phyloP scores from a whole-genome alignment of 1,140 invertebrate genomes.

The Cotesia glomerata region DNA sequence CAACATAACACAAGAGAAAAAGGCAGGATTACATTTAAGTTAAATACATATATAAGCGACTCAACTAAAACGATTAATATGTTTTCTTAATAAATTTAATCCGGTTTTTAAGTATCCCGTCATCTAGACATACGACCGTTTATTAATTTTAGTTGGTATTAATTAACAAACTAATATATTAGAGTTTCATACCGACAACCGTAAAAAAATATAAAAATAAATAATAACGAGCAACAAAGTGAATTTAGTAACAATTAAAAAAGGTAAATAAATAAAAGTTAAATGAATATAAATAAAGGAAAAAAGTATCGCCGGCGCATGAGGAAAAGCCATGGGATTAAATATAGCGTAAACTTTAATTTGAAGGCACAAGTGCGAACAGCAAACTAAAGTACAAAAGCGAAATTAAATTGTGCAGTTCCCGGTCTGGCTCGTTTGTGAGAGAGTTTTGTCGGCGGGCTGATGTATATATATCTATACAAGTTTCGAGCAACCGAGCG shows the following conservation, averaged over 20 bases:
- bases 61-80: conserved; percentile 17
- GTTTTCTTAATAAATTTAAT: conserved; percentile 18
- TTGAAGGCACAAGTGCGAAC: conserved; percentile 3
- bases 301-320: not conserved
- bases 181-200: no score
- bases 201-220: no score
- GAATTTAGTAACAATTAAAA: no score
- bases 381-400: conserved; percentile 6
- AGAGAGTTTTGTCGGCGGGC: not conserved
- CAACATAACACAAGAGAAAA: no score
- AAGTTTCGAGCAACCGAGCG: no score
- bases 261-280: not conserved
- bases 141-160: not conserved
- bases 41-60: not conserved
- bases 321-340: not conserved
- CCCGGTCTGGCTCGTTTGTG: not conserved
- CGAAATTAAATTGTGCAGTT: conserved; percentile 4
- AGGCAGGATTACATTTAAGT: conserved; percentile 10
- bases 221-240: no score
- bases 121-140: not conserved
- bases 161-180: not conserved
- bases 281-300: not conserved
- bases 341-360: conserved; percentile 3
- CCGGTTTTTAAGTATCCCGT: not conserved
- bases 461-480: no score